Conservation (phyloP, 2,113 vertebrate species). For the Odocoileus virginianus region DNA sequence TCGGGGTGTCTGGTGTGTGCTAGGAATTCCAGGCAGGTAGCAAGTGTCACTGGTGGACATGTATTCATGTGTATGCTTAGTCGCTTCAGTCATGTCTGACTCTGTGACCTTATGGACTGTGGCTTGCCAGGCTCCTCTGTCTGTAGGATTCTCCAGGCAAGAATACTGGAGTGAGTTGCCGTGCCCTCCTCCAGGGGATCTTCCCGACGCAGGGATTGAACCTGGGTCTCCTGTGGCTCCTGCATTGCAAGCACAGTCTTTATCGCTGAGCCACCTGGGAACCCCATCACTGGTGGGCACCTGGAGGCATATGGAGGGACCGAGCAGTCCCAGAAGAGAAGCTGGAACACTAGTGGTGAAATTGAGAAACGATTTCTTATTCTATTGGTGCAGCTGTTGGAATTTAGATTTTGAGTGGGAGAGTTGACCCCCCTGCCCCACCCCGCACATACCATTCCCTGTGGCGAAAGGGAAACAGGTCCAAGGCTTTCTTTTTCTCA, state of each 20-base stretch:
- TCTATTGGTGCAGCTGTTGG: neutral
- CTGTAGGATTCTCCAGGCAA: neutral
- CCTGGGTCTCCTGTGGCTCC: neutral
- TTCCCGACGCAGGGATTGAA: neutral
- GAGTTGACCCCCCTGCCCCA: neutral
- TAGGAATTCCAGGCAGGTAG: neutral
- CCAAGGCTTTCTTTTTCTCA: slow-evolving; percentile 54
- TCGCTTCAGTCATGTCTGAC: neutral
- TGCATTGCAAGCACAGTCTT: neutral
- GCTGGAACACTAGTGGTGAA: neutral
- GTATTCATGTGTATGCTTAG: neutral
- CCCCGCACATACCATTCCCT: accelerated
- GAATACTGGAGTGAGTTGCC: neutral
- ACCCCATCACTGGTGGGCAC: neutral
- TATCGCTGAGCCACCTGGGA: neutral
- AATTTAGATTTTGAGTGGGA: neutral
- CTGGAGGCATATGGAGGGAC: neutral
- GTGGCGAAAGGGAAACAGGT: slow-evolving; percentile 49
- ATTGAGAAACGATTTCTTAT: neutral
- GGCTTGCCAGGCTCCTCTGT: neutral
- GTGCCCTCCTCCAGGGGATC: neutral
- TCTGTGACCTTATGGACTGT: neutral
- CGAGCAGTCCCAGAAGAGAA: neutral
- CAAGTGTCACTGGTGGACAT: neutral
- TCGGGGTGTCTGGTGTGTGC: neutral